phyloP scores from a whole-genome alignment of 2,888 invertebrate genomes.

The Pseudoips prasinana region DNA sequence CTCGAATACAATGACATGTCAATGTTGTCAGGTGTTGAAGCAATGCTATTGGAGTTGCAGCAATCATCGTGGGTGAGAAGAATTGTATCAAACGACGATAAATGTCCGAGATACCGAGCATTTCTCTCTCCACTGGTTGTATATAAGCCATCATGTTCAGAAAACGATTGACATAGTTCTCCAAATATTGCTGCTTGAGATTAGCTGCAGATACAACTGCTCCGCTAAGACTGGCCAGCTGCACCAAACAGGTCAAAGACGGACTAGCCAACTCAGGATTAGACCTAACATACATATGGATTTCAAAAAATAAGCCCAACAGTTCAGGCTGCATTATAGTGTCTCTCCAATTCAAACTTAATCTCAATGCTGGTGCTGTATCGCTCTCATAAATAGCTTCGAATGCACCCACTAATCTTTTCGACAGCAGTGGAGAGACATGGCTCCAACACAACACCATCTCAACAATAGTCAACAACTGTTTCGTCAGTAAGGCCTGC shows the following conservation, averaged over 20 bases:
- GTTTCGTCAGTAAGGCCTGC: slow-evolving; percentile 82
- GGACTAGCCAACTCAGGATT: slow-evolving; percentile 89
- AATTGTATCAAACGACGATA: slow-evolving; percentile 72
- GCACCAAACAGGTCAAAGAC: slow-evolving; percentile 91
- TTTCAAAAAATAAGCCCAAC: slow-evolving; percentile 89
- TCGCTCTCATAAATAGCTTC: slow-evolving; percentile 86
- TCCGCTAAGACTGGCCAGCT: slow-evolving; percentile 82
- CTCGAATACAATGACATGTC: slow-evolving; percentile 70
- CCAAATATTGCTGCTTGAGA: slow-evolving; percentile 68
- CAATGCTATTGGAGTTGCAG: slow-evolving; percentile 63
- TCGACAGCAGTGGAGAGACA: slow-evolving; percentile 85
- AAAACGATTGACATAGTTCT: slow-evolving; percentile 71
- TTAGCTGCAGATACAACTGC: slow-evolving; percentile 58
- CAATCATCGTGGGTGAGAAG: slow-evolving; percentile 66
- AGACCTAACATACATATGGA: slow-evolving; percentile 91
- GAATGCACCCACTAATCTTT: slow-evolving; percentile 86
- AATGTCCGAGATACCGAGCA: slow-evolving; percentile 72
- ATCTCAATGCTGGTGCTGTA: slow-evolving; percentile 83
- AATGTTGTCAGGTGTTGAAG: slow-evolving; percentile 68
- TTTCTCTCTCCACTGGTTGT: slow-evolving; percentile 66
- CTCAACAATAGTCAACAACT: slow-evolving; percentile 89
- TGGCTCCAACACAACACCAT: slow-evolving; percentile 92
- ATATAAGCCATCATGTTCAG: slow-evolving; percentile 69
- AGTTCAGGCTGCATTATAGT: slow-evolving; percentile 88
- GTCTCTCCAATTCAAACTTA: slow-evolving; percentile 87